Percentiles rank a stretch among this genome's conserved stretches.
phyloP scores from a whole-genome alignment of 2,888 invertebrate genomes.

The Lingula anatina region DNA sequence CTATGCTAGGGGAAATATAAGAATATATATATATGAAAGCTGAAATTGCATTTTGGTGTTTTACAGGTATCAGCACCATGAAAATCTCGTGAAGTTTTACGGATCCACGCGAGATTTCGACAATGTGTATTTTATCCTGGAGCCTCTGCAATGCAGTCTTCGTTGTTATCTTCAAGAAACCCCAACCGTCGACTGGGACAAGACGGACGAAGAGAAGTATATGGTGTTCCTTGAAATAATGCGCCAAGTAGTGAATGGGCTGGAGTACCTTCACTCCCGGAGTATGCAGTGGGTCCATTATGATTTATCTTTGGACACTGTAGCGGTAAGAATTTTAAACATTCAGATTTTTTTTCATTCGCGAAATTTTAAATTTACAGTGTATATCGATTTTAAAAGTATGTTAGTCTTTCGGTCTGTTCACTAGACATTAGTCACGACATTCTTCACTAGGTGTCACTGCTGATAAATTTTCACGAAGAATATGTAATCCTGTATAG shows the following conservation, averaged over 20 bases:
- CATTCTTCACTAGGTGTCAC: no score
- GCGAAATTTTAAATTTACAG: no score
- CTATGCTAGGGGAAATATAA: no score
- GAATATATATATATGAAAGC: no score
- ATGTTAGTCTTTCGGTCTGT: no score
- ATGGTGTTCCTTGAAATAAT: slow-evolving; percentile 12
- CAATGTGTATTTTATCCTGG: slow-evolving; percentile 10
- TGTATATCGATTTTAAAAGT: no score
- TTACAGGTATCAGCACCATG: background rate
- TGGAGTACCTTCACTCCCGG: slow-evolving; percentile 22
- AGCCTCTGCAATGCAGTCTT: slow-evolving; percentile 16
- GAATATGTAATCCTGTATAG: no score
- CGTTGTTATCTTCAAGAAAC: slow-evolving; percentile 10
- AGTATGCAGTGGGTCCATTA: slow-evolving; percentile 21
- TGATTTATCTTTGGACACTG: slow-evolving; percentile 26
- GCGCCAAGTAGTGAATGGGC: slow-evolving; percentile 17
- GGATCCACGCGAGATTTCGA: slow-evolving; percentile 6
- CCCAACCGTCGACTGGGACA: slow-evolving; percentile 2
- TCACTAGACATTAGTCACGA: no score
- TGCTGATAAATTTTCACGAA: no score
- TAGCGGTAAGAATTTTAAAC: slow-evolving; percentile 18
- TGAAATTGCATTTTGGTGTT: background rate
- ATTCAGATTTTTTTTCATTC: no score
- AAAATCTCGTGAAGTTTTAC: slow-evolving; percentile 8
- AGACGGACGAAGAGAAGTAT: slow-evolving; percentile 11